phyloP scores from a whole-genome alignment of 1,140 invertebrate genomes.

The Gerris buenoi region DNA sequence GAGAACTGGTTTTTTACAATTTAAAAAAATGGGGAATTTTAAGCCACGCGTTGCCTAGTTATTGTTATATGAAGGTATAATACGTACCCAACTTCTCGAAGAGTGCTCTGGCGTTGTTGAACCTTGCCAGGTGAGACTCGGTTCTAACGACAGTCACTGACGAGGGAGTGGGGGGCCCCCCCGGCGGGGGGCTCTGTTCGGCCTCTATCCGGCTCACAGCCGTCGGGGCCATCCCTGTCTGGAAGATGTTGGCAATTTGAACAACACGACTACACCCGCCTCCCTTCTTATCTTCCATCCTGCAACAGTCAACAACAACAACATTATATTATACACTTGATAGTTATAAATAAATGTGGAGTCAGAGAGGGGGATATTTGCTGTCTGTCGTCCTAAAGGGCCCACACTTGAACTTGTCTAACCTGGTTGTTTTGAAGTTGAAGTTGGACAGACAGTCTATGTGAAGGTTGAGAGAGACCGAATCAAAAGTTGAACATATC shows the following conservation, averaged over 20 bases:
- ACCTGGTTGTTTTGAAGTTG: too few relatives aligned
- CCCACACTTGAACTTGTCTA: too few relatives aligned
- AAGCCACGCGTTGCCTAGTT: not conserved
- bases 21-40: constrained; percentile 3
- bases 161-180: constrained; percentile 26
- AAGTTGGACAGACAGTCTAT: too few relatives aligned
- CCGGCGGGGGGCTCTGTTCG: constrained; percentile 9
- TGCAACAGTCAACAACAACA: too few relatives aligned
- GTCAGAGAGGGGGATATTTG: too few relatives aligned
- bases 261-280: constrained; percentile 35
- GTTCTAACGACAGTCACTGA: constrained; percentile 63
- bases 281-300: constrained; percentile 49
- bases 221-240: constrained; percentile 27
- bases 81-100: constrained; percentile 70
- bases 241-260: constrained; percentile 78
- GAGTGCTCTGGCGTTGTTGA: constrained; percentile 79
- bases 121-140: constrained; percentile 74
- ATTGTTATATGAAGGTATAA: not conserved
- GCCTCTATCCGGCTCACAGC: constrained; percentile 9
- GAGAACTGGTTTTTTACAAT: too few relatives aligned
- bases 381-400: too few relatives aligned
- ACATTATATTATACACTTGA: too few relatives aligned
- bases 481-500: too few relatives aligned
- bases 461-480: too few relatives aligned
- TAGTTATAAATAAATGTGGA: too few relatives aligned